These are phyloP conservation scores for Sinocyclocheilus grahami DNA, from an alignment of 2,113 vertebrate species.

Conservation along the genomic window DNA sequence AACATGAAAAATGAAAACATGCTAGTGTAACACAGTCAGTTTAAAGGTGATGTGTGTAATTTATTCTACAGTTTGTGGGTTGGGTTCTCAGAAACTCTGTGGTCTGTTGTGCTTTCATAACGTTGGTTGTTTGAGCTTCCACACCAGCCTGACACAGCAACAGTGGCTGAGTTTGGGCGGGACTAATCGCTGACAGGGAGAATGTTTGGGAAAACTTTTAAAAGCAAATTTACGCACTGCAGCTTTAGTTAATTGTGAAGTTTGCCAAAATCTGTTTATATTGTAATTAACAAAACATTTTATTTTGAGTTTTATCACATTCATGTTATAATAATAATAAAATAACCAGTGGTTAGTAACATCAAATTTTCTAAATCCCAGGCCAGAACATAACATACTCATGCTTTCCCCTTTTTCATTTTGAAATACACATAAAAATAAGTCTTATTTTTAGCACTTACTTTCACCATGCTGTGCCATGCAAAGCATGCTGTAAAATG, in stretches of 20 bases:
- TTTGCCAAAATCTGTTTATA: neutral
- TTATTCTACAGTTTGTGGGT: neutral
- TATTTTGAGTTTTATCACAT: neutral
- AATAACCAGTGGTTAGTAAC: neutral
- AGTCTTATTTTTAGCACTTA: neutral
- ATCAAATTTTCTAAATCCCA: neutral
- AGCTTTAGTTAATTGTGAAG: neutral
- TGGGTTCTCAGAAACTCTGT: neutral
- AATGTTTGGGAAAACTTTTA: neutral
- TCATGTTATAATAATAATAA: neutral
- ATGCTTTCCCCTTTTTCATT: too few relatives aligned
- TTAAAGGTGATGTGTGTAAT: neutral
- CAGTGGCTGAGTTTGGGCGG: neutral
- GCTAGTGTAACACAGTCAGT: neutral
- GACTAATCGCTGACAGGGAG: neutral
- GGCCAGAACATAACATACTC: neutral
- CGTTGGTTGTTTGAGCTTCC: neutral
- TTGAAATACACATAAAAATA: too few relatives aligned
- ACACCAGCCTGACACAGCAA: neutral
- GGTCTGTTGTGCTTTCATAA: neutral
- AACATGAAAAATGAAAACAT: slow-evolving; percentile 1
- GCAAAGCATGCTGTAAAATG: too few relatives aligned
- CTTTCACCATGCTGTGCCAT: neutral
- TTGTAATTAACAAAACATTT: neutral
- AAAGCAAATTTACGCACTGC: neutral